Conservation (phyloP, 1,140 invertebrate species). For the Zaprionus inermis region DNA sequence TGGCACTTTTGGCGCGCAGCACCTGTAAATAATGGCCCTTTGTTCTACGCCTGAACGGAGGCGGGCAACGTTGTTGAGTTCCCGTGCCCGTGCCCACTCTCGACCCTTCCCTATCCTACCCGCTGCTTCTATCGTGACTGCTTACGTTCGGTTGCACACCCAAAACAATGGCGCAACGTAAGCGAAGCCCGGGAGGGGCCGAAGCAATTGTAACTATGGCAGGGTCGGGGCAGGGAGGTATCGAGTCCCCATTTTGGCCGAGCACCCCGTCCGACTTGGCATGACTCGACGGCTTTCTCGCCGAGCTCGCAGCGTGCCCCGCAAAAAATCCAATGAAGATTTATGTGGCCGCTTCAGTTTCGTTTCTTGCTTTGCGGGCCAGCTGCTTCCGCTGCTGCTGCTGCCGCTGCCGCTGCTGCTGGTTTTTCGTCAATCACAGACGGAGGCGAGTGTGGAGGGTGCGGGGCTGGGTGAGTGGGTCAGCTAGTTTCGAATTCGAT, state of each 20-base stretch:
- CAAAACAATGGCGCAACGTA: conserved; percentile 41
- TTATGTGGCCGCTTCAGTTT: conserved; percentile 71
- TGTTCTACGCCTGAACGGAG: conserved; percentile 74
- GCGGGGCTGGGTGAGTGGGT: conserved; percentile 20
- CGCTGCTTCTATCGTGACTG: conserved; percentile 11
- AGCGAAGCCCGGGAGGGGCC: not conserved
- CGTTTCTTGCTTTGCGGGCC: conserved; percentile 51
- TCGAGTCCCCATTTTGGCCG: conserved; percentile 28
- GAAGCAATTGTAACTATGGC: not conserved
- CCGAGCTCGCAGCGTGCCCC: conserved; percentile 1
- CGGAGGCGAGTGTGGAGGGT: not conserved
- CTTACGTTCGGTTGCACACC: conserved; percentile 69
- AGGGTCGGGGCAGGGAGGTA: conserved; percentile 3
- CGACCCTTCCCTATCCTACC: too few species aligned
- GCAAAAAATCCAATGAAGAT: conserved; percentile 73
- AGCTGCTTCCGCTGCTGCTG: conserved; percentile 39
- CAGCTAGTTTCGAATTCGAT: conserved; percentile 74
- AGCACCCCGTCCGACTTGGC: conserved; percentile 37
- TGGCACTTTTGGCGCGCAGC: conserved; percentile 80
- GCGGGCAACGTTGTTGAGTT: conserved; percentile 37
- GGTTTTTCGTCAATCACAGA: conserved; percentile 71
- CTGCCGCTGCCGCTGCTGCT: not conserved
- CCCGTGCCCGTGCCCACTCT: not conserved
- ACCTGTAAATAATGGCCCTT: conserved; percentile 81
- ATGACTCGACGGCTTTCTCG: conserved; percentile 68